Percentiles rank a stretch among this genome's conserved stretches.
These are phyloP conservation scores for Clavelina lepadiformis DNA, from an alignment of 23 tunicate genomes.

Conservation along the genomic window DNA sequence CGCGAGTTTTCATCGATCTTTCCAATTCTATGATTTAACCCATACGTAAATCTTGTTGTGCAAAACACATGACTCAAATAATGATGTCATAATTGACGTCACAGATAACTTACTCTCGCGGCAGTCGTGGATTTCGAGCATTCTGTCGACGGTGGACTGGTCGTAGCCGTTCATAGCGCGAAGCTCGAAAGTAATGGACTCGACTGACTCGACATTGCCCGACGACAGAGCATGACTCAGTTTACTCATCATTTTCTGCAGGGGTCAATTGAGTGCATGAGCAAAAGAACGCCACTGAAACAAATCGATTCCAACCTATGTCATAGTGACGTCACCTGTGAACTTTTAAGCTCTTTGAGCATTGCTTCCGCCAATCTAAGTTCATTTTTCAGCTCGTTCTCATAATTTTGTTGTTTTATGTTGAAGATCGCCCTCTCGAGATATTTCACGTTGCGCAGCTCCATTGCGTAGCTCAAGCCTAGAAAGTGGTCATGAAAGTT, in stretches of 20 bases:
- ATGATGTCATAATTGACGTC: not conserved
- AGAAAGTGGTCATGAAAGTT: too few relatives aligned
- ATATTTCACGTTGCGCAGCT: conserved; percentile 31
- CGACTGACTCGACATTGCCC: conserved; percentile 28
- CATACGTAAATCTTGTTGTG: not conserved
- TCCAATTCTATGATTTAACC: conserved; percentile 38
- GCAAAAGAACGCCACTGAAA: too few relatives aligned
- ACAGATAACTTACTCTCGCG: not conserved
- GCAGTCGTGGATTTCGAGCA: conserved; percentile 53
- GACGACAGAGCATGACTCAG: conserved; percentile 46
- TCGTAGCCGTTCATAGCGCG: conserved; percentile 55
- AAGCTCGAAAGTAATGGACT: conserved; percentile 28
- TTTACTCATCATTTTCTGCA: conserved; percentile 17
- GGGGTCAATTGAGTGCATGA: not conserved
- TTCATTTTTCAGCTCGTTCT: conserved; percentile 41
- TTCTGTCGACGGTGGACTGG: conserved; percentile 38
- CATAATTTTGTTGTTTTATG: conserved; percentile 33
- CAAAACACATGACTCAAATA: not conserved
- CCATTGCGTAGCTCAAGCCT: conserved; percentile 44
- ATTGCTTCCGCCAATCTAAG: conserved; percentile 47
- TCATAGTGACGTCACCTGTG: conserved; percentile 26
- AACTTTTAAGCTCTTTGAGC: conserved; percentile 50
- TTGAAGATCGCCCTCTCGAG: conserved; percentile 53
- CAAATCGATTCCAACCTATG: too few relatives aligned
- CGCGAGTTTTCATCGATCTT: conserved; percentile 33